Base-by-base conservation (phyloP, 2,797 vertebrate genomes). In the Propithecus deckenii region DNA sequence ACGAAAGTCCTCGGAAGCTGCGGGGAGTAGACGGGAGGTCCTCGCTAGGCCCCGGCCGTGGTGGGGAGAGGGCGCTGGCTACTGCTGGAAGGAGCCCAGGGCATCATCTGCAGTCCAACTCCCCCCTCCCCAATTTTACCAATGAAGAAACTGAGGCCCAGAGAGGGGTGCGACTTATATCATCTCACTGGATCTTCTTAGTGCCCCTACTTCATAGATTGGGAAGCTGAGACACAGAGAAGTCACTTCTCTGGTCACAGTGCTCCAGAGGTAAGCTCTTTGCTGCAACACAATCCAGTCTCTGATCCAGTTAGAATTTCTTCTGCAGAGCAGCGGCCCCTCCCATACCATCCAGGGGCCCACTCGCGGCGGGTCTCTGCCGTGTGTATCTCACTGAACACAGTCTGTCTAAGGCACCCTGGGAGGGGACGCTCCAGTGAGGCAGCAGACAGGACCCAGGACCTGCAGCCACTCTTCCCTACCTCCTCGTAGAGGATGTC, bases 1-100 rank as follows among this genome's bases (percentile, higher is more conserved):
- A 99, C 98, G 94, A 99, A 99, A 30, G 97, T 97, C 97, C 99
- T 99, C 18, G 99, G 99, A 93, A 99, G 99, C 99, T 99, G 94
- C 1, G 22, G 76, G 71, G 81, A 97, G 96, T 86, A 97, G 59
- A 97, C 93, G 23, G 94, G 89, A 9, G 96, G 89, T 43, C 7
- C 74, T 75, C 1, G 0, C 88, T 30, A 88, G 93, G 55, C 52
- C 32, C 4, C 43, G 63, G 38, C 23, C 11, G 23, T 20, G n/a
- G 2, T 2, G 1, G 25, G 38, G 41, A 11, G 28, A 30, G 15
- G 63, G 6, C 30, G 18, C 57, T 78, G 22, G 46, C 41, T 35
- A 46, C 41, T 55, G 52, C 57, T 28, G n/a, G 61, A 86, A 78
- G 67, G n/a, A 78, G 48, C 32, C 30, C 41, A 20, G 30, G 20